phyloP scores from a whole-genome alignment of 2,797 vertebrate species.

The Hydrocynus forskahlii region DNA sequence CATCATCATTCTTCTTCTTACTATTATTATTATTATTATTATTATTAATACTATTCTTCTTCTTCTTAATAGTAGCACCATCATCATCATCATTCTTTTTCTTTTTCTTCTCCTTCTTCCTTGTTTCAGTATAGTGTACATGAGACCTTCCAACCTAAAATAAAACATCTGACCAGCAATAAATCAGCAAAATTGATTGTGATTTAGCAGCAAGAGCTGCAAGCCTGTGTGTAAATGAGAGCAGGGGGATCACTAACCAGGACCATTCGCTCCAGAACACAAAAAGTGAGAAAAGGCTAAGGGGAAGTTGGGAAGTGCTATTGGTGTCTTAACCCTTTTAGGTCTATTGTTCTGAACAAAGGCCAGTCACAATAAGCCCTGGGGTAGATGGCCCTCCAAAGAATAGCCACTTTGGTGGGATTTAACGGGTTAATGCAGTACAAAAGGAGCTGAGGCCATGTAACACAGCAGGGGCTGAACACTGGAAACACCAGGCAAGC shows the following conservation, averaged over 20 bases:
- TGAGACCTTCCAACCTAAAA: background rate
- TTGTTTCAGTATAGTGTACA: background rate
- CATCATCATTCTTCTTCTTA: too few species aligned
- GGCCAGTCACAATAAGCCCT: constrained; percentile 56
- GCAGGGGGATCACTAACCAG: constrained; percentile 16
- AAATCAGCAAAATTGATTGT: background rate
- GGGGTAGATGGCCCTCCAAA: constrained; percentile 57
- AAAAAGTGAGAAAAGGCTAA: constrained; percentile 43
- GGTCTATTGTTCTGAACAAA: constrained; percentile 61
- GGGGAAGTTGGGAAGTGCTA: constrained; percentile 52
- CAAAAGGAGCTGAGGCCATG: constrained; percentile 55
- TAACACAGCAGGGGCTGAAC: constrained; percentile 55
- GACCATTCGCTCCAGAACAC: constrained; percentile 18
- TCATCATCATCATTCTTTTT: too few species aligned
- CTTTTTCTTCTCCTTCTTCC: too few species aligned
- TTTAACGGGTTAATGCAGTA: constrained; percentile 61
- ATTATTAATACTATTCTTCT: too few species aligned
- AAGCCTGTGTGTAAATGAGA: constrained; percentile 2
- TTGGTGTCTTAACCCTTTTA: constrained; percentile 60
- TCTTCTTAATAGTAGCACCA: too few species aligned
- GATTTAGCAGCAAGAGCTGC: background rate
- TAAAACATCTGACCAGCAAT: too few species aligned
- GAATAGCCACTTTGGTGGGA: constrained; percentile 62
- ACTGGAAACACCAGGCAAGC: constrained; percentile 46
- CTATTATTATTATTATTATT: too few species aligned